These are phyloP conservation scores for Dicerorhinus sumatrensis DNA, from an alignment of 2,113 vertebrate genomes.

Conservation along the genomic window DNA sequence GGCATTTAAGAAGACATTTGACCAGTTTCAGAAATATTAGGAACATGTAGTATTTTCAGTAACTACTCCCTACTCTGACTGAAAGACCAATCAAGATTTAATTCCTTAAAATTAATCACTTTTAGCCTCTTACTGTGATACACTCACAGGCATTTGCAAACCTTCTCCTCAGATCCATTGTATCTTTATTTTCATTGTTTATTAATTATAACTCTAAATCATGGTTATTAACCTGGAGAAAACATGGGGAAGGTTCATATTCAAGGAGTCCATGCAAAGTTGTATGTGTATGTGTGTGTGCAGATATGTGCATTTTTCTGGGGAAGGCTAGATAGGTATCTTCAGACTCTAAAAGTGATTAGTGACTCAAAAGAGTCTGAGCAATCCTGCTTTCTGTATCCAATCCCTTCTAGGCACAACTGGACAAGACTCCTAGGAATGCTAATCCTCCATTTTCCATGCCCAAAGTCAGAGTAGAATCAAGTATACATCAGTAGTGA, in stretches of 20 bases:
- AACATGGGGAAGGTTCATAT: neutral
- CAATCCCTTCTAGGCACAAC: neutral
- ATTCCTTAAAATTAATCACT: neutral
- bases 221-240: neutral
- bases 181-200: neutral
- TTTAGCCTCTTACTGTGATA: neutral
- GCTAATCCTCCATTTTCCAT: neutral
- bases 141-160: neutral
- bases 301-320: neutral
- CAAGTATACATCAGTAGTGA: no score
- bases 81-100: neutral
- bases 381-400: neutral
- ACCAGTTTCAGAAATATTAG: neutral
- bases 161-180: no score
- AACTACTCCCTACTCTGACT: no score
- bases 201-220: neutral
- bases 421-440: neutral
- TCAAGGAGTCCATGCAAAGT: neutral
- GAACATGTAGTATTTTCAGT: neutral
- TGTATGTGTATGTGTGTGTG: no score
- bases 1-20: neutral
- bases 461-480: no score
- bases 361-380: neutral
- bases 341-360: neutral
- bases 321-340: neutral